Evolutionary conservation across 2,888 invertebrate species (phyloP).

Genomic region (Tinea semifulvella): DNA sequence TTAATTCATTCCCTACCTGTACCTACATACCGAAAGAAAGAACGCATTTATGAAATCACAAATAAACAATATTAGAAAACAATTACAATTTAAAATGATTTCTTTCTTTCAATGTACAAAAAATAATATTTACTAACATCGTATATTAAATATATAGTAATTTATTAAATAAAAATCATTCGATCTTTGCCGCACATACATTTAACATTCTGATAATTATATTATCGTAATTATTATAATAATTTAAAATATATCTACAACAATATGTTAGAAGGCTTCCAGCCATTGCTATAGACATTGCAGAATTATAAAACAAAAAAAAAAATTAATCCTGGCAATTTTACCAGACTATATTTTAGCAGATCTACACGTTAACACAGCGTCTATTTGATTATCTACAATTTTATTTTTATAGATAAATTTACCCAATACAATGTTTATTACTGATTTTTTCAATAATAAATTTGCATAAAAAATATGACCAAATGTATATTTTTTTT

Average conservation of each 20-base stretch:
- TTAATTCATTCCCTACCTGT: too few relatives aligned
- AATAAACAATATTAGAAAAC: background rate
- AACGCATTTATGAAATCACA: background rate
- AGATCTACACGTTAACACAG: too few relatives aligned
- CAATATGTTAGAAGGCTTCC: slow-evolving; percentile 5
- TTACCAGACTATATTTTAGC: too few relatives aligned
- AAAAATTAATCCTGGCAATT: too few relatives aligned
- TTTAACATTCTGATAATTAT: slow-evolving; percentile 10
- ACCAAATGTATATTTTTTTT: too few relatives aligned
- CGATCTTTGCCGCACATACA: slow-evolving; percentile 1
- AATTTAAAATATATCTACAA: background rate
- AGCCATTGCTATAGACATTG: slow-evolving; percentile 7
- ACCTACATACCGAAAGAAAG: background rate
- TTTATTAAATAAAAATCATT: background rate
- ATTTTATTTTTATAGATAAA: too few relatives aligned
- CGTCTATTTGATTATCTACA: too few relatives aligned
- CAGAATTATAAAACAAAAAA: background rate
- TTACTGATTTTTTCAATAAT: too few relatives aligned
- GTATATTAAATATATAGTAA: too few relatives aligned
- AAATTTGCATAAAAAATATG: too few relatives aligned
- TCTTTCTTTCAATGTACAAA: background rate
- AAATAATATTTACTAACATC: slow-evolving; percentile 1
- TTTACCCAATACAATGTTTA: too few relatives aligned
- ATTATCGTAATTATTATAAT: slow-evolving; percentile 9
- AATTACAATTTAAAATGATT: background rate